phyloP scores from a whole-genome alignment of 2,888 invertebrate genomes.

The Drosophila hamatofila region DNA sequence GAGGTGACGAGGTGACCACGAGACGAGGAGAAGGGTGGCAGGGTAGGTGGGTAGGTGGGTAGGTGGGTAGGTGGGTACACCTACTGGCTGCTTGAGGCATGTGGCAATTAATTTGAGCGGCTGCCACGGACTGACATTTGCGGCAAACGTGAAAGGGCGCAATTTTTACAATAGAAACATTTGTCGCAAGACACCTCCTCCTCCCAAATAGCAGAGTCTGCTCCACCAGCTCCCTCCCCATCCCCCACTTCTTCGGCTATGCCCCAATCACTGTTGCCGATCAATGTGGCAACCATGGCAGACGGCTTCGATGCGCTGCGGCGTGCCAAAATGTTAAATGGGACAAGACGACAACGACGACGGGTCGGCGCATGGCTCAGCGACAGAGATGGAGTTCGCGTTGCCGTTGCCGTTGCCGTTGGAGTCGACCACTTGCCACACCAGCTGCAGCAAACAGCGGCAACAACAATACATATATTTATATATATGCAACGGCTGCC shows the following conservation, averaged over 20 bases:
- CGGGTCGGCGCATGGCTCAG: slow-evolving; percentile 21
- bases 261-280: slow-evolving; percentile 47
- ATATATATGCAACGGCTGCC: slow-evolving; percentile 23
- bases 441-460: slow-evolving; percentile 20
- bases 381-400: slow-evolving; percentile 19
- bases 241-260: not conserved
- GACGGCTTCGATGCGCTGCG: slow-evolving; percentile 61
- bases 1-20: not conserved
- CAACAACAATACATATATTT: slow-evolving; percentile 19
- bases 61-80: not conserved
- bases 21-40: no score
- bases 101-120: slow-evolving; percentile 68
- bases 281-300: slow-evolving; percentile 57
- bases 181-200: slow-evolving; percentile 54
- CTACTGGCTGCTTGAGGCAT: slow-evolving; percentile 40
- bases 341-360: slow-evolving; percentile 53
- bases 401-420: not conserved
- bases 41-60: not conserved
- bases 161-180: slow-evolving; percentile 69
- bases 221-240: not conserved
- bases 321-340: slow-evolving; percentile 73
- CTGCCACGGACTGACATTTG: slow-evolving; percentile 64
- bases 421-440: slow-evolving; percentile 64
- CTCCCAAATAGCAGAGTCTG: not conserved
- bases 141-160: slow-evolving; percentile 75